Conservation (phyloP, 2,888 invertebrate genomes). For the Lissonota sp. region DNA sequence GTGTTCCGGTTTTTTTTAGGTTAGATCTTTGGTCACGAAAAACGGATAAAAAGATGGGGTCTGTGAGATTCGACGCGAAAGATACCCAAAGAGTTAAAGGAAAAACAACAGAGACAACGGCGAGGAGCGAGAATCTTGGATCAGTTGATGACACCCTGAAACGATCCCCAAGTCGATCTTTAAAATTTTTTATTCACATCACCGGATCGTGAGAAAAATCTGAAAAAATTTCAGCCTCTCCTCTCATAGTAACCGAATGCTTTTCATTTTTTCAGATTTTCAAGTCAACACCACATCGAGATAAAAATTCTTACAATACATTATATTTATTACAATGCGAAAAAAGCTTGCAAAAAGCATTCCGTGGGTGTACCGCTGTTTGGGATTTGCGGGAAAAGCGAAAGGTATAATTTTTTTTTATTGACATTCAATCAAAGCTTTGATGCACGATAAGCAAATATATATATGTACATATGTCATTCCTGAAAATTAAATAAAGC, state of each 20-base stretch:
- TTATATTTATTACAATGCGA: neutral
- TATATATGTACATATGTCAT: neutral
- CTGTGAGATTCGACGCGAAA: conserved; percentile 10
- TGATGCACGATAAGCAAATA: conserved; percentile 24
- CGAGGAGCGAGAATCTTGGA: neutral
- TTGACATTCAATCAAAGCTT: conserved; percentile 30
- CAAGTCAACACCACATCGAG: neutral
- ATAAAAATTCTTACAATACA: neutral
- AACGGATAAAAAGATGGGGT: conserved; percentile 33
- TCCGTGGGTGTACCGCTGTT: neutral
- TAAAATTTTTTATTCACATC: conserved; percentile 1
- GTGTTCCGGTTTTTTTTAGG: conserved; percentile 11
- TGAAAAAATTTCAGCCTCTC: neutral
- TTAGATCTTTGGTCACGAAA: conserved; percentile 30
- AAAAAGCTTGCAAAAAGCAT: neutral
- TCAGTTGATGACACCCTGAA: conserved; percentile 7
- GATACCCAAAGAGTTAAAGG: neutral
- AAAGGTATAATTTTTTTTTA: conserved; percentile 15
- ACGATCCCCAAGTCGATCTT: neutral
- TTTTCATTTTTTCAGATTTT: too few relatives aligned
- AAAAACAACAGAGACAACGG: conserved; percentile 18
- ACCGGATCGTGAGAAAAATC: neutral
- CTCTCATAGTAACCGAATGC: neutral
- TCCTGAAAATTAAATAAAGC: neutral
- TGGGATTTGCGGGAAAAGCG: conserved; percentile 12